Evolutionary conservation across 2,888 invertebrate species (phyloP).

Genomic region (Globia sparganii): DNA sequence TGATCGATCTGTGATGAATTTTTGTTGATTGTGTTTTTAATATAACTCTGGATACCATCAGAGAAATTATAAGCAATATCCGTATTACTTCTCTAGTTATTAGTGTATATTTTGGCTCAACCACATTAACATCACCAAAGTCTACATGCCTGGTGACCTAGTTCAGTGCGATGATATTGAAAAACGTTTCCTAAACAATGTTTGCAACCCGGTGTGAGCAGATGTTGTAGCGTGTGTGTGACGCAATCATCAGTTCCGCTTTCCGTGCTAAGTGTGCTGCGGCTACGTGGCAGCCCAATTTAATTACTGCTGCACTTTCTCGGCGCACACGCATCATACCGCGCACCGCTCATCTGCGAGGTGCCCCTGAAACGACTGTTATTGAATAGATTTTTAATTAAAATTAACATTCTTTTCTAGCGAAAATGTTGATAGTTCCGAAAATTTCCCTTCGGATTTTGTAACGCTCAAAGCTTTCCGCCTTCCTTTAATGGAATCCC

Average conservation of each 20-base stretch:
- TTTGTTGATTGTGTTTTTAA: not conserved
- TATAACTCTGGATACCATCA: not conserved
- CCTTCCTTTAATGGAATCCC: not conserved
- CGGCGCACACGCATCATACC: slow-evolving; percentile 72
- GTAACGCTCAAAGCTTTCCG: not conserved
- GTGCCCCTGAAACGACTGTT: not conserved
- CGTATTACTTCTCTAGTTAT: not conserved
- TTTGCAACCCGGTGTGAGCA: slow-evolving; percentile 49
- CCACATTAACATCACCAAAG: not conserved
- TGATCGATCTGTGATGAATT: not conserved
- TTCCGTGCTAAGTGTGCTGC: slow-evolving; percentile 75
- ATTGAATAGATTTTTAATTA: not conserved
- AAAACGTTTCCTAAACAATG: not conserved
- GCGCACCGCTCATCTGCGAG: not conserved
- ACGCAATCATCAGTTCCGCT: slow-evolving; percentile 82
- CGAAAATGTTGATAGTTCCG: not conserved
- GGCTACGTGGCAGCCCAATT: slow-evolving; percentile 69
- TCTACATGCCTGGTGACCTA: not conserved
- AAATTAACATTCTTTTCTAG: not conserved
- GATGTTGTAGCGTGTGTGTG: slow-evolving; percentile 71
- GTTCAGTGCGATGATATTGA: not conserved
- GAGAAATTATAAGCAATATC: not conserved
- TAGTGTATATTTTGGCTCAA: not conserved
- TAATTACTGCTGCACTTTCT: slow-evolving; percentile 79
- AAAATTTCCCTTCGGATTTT: not conserved